Base-by-base conservation (phyloP, 1,140 invertebrate species). In the Acromyrmex charruanus region DNA sequence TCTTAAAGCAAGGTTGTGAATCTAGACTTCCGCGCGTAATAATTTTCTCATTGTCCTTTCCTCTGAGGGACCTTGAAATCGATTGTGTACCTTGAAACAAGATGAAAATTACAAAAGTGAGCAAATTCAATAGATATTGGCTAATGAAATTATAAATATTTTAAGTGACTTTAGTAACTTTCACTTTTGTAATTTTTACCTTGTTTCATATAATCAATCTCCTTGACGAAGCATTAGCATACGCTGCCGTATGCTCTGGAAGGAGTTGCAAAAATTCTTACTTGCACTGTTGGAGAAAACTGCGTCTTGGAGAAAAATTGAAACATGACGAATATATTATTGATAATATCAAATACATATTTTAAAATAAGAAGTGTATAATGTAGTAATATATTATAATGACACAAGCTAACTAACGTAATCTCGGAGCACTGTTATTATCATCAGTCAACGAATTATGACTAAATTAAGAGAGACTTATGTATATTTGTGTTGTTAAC, bases 31-130 rank as follows among this genome's bases (percentile, higher is more conserved):
- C 3, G n/a, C 39, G 44, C 18, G 16, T 28, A 21, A 80, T 25
- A 59, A 28, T 3, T 49, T 44, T 82, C 68, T 87, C 72, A 84
- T 91, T 86, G 84, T 88, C 87, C 63, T 84, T 82, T 81, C 58
- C 75, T 61, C 6, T 35, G 63, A 69, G 71, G 79, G 80, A 86
- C 59, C 77, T 90, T 44, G 39, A 7, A 44, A 44, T 44, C 39
- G 9, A 44, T 44, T 44, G 39, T 44, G 39, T 44, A 44, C 2
- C 39, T 44, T 44, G 39, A 44, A 44, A 44, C 39, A 44, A 44
- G 39, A 44, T 44, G 9, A 44, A 44, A 10, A 44, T 10, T 44
- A 44, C 1, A 44, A 44, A 12, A 44, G 2, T 44, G 39, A 44
- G 39, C 10, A 44, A 44, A 44, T 44, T 44, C 9, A 44, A 44